phyloP scores from a whole-genome alignment of 2,113 vertebrate genomes.

The Pangasianodon gigas region DNA sequence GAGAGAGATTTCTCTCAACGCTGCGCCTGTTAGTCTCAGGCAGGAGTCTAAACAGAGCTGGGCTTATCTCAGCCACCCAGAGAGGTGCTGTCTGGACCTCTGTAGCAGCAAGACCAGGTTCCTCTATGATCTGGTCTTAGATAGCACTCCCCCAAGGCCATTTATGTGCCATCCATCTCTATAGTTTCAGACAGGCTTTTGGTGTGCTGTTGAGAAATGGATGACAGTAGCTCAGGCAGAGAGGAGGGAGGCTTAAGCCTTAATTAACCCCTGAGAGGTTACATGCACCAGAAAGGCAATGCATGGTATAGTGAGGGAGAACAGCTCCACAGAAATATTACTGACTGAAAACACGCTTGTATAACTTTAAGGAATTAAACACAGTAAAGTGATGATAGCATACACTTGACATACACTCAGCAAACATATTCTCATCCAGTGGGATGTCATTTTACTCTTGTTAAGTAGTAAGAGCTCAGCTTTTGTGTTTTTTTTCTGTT shows the following conservation, averaged over 20 bases:
- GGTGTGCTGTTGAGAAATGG: slow-evolving; percentile 50
- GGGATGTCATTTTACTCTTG: background rate
- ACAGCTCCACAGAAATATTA: background rate
- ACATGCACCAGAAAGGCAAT: slow-evolving; percentile 12
- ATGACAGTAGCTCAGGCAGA: slow-evolving; percentile 54
- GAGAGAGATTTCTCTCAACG: slow-evolving; percentile 54
- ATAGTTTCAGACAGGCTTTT: slow-evolving; percentile 54
- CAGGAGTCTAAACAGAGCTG: slow-evolving; percentile 56
- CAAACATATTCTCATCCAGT: background rate
- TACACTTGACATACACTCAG: background rate
- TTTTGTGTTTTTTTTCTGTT: background rate
- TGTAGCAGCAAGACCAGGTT: slow-evolving; percentile 43
- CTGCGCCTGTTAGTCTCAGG: slow-evolving; percentile 43
- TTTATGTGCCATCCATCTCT: slow-evolving; percentile 60
- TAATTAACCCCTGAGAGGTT: slow-evolving; percentile 58
- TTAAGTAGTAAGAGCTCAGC: background rate
- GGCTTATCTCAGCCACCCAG: slow-evolving; percentile 55
- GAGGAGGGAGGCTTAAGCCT: slow-evolving; percentile 43
- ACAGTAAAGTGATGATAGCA: background rate
- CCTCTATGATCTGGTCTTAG: slow-evolving; percentile 53
- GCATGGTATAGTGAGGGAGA: background rate
- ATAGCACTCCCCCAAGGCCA: slow-evolving; percentile 50
- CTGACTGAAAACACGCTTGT: background rate
- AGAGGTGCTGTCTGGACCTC: slow-evolving; percentile 48
- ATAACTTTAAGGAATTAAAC: background rate